Base-by-base conservation (phyloP, 2,797 vertebrate species). In the Pipistrellus kuhlii region DNA sequence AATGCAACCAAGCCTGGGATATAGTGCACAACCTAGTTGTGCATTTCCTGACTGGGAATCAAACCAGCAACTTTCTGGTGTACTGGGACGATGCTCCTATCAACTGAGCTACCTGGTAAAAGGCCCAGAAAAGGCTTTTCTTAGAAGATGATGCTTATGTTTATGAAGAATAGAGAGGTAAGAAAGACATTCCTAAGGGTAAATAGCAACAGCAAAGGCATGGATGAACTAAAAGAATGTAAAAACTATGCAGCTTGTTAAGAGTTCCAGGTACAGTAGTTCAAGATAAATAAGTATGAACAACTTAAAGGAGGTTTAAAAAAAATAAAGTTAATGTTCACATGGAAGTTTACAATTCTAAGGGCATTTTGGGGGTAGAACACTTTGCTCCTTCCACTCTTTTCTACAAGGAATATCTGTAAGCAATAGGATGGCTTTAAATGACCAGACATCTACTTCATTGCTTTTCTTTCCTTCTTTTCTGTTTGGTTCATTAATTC, bases 81-180 rank as follows among this genome's bases (percentile, higher is more conserved):
- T 64, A 8, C 25, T n/a, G 30, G 30, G 15, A 64, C 0, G 2
- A 64, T 17, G 30, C 14, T 64, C 62, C 62, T 15, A 64, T 30
- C 62, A 30, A n/a, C 2, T 64, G 62, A 64, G 15, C 62, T 1
- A n/a, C 27, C 62, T 4, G 30, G 62, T 7, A 30, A 64, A 30
- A 64, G 62, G 30, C 27, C 30, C 69, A 30, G 30, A 72, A 91
- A 86, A 35, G 20, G 77, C 20, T 48, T 90, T 77, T 93, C 81
- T 44, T 78, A 32, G 80, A 48, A 38, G 53, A 81, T 66, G 85
- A 90, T 30, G 1, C 72, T 82, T 85, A 21, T 90, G n/a, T 85
- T 21, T 17, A 13, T 66, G 11, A 89, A 81, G 7, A 1, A 32
- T 51, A n/a, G 62, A 72, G 48, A 51, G 8, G 6, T 69, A 76